phyloP scores from a whole-genome alignment of 1,140 invertebrate species.

The Drosophila suzukii region DNA sequence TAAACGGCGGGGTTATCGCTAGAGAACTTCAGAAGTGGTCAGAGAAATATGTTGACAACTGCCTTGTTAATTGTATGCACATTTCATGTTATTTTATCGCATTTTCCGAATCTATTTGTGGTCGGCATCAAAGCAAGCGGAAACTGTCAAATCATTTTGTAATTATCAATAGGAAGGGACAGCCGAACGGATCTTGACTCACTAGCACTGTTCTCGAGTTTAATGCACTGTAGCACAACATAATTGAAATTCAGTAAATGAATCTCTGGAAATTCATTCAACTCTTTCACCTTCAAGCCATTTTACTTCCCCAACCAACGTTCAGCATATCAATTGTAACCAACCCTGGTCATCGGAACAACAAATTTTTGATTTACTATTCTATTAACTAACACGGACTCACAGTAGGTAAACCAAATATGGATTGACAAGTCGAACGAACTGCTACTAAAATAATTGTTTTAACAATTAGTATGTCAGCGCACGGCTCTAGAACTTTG shows the following conservation, averaged over 20 bases:
- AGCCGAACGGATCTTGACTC: conserved; percentile 15
- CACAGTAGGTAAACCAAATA: conserved; percentile 14
- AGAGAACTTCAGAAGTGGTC: conserved; percentile 9
- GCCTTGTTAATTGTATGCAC: conserved; percentile 15
- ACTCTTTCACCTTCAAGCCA: conserved; percentile 23
- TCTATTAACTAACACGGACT: conserved; percentile 3
- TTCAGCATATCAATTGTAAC: conserved; percentile 40
- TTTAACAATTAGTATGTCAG: conserved; percentile 55
- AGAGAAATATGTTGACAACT: conserved; percentile 4
- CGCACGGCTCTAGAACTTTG: conserved; percentile 38
- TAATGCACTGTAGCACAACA: conserved; percentile 16
- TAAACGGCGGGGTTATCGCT: conserved; percentile 27
- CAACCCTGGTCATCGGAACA: conserved; percentile 22
- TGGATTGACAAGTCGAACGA: conserved; percentile 9
- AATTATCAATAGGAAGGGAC: conserved; percentile 13
- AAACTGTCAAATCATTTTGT: conserved; percentile 20
- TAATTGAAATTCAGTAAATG: conserved; percentile 24
- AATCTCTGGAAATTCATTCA: conserved; percentile 26
- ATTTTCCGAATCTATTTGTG: conserved; percentile 16
- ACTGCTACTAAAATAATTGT: conserved; percentile 31
- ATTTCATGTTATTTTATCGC: conserved; percentile 28
- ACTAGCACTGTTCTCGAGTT: conserved; percentile 22
- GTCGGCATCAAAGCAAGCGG: conserved; percentile 19
- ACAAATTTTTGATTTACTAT: conserved; percentile 17
- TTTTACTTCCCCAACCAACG: conserved; percentile 22